Evolutionary conservation across 2,797 vertebrate genomes (phyloP).

Genomic region (Aphelocoma californica): DNA sequence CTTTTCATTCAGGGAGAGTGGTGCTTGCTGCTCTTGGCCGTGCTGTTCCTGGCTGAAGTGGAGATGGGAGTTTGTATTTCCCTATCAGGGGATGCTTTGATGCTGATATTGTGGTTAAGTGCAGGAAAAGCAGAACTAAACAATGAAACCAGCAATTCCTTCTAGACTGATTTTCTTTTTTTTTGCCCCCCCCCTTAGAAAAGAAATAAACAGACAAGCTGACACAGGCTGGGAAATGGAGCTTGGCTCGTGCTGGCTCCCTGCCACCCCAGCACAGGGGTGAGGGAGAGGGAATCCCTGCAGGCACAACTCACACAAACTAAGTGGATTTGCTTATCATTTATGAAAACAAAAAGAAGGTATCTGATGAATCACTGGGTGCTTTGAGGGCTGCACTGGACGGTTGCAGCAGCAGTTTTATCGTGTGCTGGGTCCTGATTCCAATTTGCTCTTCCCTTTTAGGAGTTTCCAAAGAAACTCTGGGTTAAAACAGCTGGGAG

Average conservation of each 20-base stretch:
- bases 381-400: not conserved
- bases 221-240: conserved; percentile 26
- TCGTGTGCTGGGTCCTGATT: not conserved
- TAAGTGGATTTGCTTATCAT: conserved; percentile 63
- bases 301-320: conserved; percentile 46
- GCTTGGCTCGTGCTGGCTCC: conserved; percentile 14
- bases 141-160: conserved; percentile 56
- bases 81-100: conserved; percentile 27
- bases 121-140: conserved; percentile 52
- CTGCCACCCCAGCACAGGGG: conserved; percentile 32
- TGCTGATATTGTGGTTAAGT: conserved; percentile 40
- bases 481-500: not conserved
- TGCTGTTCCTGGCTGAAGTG: not conserved
- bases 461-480: not conserved
- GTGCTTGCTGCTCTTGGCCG: not conserved
- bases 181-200: not conserved
- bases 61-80: not conserved
- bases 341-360: conserved; percentile 54
- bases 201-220: conserved; percentile 70
- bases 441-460: not conserved
- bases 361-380: conserved; percentile 29
- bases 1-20: not conserved
- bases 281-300: conserved; percentile 41
- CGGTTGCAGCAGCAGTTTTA: not conserved
- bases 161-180: not conserved